Percentiles rank a stretch among this genome's conserved stretches.
Evolutionary conservation across 2,113 vertebrate species (phyloP).

Genomic region (Chlorodrepanis virens): DNA sequence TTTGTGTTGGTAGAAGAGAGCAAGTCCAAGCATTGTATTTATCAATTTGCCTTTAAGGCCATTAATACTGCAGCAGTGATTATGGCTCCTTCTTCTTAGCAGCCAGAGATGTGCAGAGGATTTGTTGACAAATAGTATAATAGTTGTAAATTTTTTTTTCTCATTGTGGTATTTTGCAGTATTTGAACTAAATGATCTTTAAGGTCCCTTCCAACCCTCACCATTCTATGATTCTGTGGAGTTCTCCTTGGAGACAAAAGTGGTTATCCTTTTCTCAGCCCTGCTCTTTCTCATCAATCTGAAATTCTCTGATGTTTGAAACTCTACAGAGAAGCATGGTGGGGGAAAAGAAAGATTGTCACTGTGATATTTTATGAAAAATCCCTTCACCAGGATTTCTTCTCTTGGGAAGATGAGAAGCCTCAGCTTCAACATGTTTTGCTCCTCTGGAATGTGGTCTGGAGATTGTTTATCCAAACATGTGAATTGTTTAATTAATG

Average conservation of each 20-base stretch:
- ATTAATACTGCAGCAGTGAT: neutral
- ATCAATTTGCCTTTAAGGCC: neutral
- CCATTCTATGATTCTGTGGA: neutral
- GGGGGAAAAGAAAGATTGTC: neutral
- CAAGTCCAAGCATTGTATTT: neutral
- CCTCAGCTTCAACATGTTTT: no score
- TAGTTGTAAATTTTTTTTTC: neutral
- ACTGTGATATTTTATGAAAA: no score
- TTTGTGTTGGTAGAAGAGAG: neutral
- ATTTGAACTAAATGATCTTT: neutral
- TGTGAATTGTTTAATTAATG: no score
- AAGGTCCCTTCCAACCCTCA: neutral
- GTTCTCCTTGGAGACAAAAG: neutral
- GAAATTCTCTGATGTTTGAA: conserved; percentile 28
- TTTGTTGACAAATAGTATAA: conserved; percentile 25
- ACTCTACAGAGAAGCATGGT: neutral
- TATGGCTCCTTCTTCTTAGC: neutral
- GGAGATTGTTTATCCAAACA: no score
- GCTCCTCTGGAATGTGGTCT: no score
- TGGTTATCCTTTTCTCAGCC: conserved; percentile 3
- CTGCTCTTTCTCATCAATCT: conserved; percentile 24
- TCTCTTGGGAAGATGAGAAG: no score
- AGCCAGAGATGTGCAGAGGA: neutral
- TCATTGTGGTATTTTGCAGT: neutral
- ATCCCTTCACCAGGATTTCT: no score